These are phyloP conservation scores for Nephila pilipes DNA, from an alignment of 1,140 invertebrate genomes.

Conservation along the genomic window DNA sequence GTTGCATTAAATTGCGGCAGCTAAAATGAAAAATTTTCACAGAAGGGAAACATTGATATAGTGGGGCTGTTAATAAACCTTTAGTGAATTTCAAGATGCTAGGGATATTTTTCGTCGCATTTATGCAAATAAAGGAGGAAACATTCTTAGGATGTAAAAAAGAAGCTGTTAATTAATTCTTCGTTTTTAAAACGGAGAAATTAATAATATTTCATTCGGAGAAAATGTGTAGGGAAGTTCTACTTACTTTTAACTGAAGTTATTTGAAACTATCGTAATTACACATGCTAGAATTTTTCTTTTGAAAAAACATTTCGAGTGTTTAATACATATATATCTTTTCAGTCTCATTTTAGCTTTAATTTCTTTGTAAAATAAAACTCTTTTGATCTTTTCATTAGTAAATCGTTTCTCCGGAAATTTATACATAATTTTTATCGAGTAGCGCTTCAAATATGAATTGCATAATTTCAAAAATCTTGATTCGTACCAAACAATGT, in stretches of 20 bases:
- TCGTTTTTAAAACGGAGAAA: neutral
- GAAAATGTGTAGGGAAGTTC: neutral
- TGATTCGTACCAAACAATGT: too few species aligned
- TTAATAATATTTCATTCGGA: neutral
- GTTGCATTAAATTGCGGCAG: constrained; percentile 8
- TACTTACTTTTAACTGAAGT: neutral
- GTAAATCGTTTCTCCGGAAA: too few species aligned
- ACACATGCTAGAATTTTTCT: too few species aligned
- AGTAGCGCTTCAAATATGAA: too few species aligned
- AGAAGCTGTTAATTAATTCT: constrained; percentile 36
- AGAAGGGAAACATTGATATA: neutral
- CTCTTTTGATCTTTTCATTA: too few species aligned
- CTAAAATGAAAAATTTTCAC: neutral
- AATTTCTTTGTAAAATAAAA: too few species aligned
- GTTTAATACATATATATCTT: too few species aligned
- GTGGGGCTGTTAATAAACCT: neutral
- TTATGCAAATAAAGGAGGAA: neutral
- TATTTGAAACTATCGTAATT: neutral
- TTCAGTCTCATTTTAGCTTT: too few species aligned
- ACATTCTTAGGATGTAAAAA: neutral
- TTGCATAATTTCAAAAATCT: too few species aligned
- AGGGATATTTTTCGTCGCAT: constrained; percentile 33
- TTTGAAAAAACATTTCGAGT: too few species aligned
- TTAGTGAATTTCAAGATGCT: neutral
- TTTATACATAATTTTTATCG: too few species aligned